Conservation (phyloP, 1,140 invertebrate species). For the Drosophila equinoxialis region DNA sequence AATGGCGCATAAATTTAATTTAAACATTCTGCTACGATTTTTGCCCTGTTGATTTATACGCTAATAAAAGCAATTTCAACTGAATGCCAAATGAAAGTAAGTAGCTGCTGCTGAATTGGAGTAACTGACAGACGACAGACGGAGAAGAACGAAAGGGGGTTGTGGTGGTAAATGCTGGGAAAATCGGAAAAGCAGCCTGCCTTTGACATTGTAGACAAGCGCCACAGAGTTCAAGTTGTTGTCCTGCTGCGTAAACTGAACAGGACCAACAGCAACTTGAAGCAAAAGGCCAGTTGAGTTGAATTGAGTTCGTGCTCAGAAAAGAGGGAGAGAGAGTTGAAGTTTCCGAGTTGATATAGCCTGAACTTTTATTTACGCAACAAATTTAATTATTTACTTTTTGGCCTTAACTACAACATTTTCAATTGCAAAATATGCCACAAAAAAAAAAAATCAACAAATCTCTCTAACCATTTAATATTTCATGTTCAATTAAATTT, state of each 20-base stretch:
- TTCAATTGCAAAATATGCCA: neutral
- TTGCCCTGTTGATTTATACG: slow-evolving; percentile 79
- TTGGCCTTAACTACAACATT: slow-evolving; percentile 29
- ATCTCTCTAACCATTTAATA: slow-evolving; percentile 1
- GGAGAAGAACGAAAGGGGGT: neutral
- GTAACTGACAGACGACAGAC: slow-evolving; percentile 38
- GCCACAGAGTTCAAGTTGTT: slow-evolving; percentile 45
- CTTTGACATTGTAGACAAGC: slow-evolving; percentile 74
- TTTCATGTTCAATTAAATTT: slow-evolving; percentile 8
- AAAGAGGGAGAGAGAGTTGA: neutral
- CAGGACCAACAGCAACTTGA: slow-evolving; percentile 28
- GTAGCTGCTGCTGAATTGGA: slow-evolving; percentile 37
- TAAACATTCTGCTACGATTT: slow-evolving; percentile 73
- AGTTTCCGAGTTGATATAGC: slow-evolving; percentile 26
- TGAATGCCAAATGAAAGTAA: slow-evolving; percentile 72
- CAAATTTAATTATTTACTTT: slow-evolving; percentile 77
- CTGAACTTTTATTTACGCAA: slow-evolving; percentile 75
- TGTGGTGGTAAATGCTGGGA: neutral
- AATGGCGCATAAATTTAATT: slow-evolving; percentile 79
- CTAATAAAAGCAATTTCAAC: slow-evolving; percentile 78
- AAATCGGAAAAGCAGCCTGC: slow-evolving; percentile 30
- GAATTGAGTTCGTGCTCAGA: slow-evolving; percentile 7
- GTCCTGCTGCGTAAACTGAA: slow-evolving; percentile 28
- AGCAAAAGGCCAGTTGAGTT: slow-evolving; percentile 35
- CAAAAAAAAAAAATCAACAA: slow-evolving; percentile 32